Percentiles rank a stretch among this genome's conserved stretches.
Evolutionary conservation across 2,113 vertebrate genomes (phyloP).

Genomic region (Steatornis caripensis): DNA sequence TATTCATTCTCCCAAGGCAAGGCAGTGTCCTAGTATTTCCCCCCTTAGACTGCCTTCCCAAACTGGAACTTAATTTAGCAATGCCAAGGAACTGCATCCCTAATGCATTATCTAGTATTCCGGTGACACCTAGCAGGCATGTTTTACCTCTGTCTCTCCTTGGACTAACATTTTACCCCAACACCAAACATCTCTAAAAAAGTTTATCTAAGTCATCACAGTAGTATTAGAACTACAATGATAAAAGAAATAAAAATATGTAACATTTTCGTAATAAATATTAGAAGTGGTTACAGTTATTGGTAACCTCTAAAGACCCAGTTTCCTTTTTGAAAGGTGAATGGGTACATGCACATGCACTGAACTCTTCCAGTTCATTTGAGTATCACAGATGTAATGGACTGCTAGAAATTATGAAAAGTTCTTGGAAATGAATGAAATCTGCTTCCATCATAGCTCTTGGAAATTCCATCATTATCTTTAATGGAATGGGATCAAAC

Average conservation of each 20-base stretch:
- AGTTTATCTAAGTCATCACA: neutral
- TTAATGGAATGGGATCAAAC: neutral
- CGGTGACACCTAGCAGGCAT: neutral
- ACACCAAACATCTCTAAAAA: neutral
- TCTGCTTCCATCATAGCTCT: neutral
- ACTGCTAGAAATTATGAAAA: neutral
- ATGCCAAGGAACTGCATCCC: neutral
- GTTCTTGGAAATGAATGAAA: neutral
- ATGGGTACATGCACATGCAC: fast-evolving
- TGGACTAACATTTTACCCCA: neutral
- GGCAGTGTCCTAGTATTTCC: neutral
- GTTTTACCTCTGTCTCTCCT: neutral
- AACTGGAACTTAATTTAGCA: neutral
- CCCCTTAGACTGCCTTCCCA: neutral
- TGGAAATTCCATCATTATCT: neutral
- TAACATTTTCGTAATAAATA: neutral
- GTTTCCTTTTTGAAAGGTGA: neutral
- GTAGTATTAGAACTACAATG: neutral
- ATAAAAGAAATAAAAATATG: neutral
- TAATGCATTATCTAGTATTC: neutral
- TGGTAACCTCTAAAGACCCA: neutral
- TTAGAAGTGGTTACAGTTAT: neutral
- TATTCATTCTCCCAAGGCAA: neutral
- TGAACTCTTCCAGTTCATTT: neutral
- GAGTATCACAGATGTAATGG: neutral